These are phyloP conservation scores for Hirundo rustica DNA, from an alignment of 2,797 vertebrate species.

Conservation along the genomic window DNA sequence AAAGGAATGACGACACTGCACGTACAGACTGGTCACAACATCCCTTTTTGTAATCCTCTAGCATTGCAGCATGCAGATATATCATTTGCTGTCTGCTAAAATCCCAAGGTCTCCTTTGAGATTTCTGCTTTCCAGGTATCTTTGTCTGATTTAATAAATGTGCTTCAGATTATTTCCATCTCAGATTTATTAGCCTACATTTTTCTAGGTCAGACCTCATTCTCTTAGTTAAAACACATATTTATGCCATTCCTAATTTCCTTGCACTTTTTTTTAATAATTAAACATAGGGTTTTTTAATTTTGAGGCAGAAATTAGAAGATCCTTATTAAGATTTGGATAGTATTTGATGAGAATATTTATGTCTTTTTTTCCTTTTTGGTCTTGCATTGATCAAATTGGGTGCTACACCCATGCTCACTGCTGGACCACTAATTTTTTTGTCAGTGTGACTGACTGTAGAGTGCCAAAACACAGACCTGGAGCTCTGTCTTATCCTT, in stretches of 20 bases:
- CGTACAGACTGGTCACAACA: neutral
- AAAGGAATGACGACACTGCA: slow-evolving; percentile 13
- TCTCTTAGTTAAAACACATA: neutral
- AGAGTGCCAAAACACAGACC: neutral
- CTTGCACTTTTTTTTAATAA: neutral
- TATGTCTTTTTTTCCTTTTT: neutral
- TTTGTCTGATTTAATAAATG: slow-evolving; percentile 52
- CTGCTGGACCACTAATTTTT: neutral
- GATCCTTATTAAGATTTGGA: neutral
- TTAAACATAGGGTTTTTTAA: neutral
- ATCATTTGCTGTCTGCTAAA: slow-evolving; percentile 41
- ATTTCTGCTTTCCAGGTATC: slow-evolving; percentile 59
- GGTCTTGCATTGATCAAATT: neutral
- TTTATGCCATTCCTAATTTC: neutral
- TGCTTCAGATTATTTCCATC: slow-evolving; percentile 53
- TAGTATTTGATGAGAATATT: neutral
- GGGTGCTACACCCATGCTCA: neutral
- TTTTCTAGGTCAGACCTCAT: slow-evolving; percentile 31
- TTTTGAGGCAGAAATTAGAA: neutral
- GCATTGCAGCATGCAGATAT: neutral
- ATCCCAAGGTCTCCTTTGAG: slow-evolving; percentile 44
- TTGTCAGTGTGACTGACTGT: neutral
- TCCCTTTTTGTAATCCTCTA: slow-evolving; percentile 24
- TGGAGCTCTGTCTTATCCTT: neutral
- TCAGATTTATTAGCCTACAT: slow-evolving; percentile 54